Conservation (phyloP, 2,797 vertebrate genomes). For the Carcharodon carcharias region DNA sequence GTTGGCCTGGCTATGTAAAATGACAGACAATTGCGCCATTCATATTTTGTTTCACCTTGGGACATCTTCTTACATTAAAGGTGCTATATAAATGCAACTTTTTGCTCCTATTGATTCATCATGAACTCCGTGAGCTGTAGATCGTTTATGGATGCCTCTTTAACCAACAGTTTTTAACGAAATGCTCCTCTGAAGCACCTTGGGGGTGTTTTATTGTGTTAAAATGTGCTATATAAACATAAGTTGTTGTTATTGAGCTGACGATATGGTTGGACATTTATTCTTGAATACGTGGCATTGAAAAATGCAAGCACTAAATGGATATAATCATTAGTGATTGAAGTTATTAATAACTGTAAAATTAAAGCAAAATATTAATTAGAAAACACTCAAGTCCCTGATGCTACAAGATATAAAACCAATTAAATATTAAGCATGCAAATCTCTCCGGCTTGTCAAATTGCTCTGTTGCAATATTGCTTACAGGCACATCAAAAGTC, state of each 20-base stretch:
- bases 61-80: not conserved
- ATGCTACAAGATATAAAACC: slow-evolving; percentile 21
- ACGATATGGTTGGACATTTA: not conserved
- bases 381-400: slow-evolving; percentile 14
- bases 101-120: not conserved
- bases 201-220: not conserved
- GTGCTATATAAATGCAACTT: not conserved
- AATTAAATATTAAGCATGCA: slow-evolving; percentile 30
- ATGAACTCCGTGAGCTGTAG: not conserved
- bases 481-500: not conserved
- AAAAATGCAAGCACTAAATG: not conserved
- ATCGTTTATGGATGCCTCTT: not conserved
- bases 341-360: slow-evolving; percentile 19
- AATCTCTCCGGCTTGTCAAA: slow-evolving; percentile 10
- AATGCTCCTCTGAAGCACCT: not conserved
- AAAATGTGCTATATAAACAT: not conserved
- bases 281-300: not conserved
- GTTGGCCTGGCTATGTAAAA: no score
- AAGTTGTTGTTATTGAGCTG: not conserved
- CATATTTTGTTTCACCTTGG: not conserved
- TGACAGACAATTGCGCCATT: no score
- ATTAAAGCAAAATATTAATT: slow-evolving; percentile 34
- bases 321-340: not conserved
- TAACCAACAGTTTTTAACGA: not conserved
- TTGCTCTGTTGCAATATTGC: not conserved